Conservation (phyloP, 2,797 vertebrate species). For the Propithecus deckenii region DNA sequence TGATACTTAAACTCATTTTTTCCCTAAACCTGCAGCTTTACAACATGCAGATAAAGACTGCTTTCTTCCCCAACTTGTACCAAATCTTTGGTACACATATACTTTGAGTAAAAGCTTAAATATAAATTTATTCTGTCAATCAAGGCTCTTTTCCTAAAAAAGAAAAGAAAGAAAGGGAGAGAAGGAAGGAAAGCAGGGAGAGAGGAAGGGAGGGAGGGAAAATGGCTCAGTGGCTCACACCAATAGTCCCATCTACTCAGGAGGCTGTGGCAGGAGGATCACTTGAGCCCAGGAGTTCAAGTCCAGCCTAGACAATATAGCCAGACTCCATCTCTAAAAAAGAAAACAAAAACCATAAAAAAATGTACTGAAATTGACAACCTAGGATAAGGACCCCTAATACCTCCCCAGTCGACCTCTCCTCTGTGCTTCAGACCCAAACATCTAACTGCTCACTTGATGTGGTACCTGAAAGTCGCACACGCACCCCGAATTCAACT, state of each 20-base stretch:
- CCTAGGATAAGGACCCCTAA: background rate
- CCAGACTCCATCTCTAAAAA: background rate
- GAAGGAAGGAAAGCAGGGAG: too few relatives aligned
- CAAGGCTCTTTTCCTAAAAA: background rate
- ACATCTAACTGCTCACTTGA: background rate
- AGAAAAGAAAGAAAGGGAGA: background rate
- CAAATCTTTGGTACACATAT: background rate
- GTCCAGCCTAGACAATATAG: background rate
- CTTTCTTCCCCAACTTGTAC: background rate
- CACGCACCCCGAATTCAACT: background rate
- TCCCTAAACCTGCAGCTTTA: background rate
- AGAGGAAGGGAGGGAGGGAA: too few relatives aligned
- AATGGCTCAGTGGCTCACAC: background rate
- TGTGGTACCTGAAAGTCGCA: too few relatives aligned
- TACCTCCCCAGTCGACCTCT: background rate
- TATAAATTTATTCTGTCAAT: conserved; percentile 10
- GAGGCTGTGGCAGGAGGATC: background rate
- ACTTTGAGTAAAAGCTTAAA: conserved; percentile 32
- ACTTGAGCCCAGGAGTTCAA: background rate
- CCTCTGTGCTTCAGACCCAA: background rate
- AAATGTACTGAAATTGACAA: background rate
- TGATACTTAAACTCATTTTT: background rate
- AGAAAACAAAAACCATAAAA: background rate
- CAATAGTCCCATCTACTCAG: background rate
- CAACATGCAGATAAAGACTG: background rate